phyloP scores from a whole-genome alignment of 2,113 vertebrate genomes.

The Brachionichthys hirsutus region DNA sequence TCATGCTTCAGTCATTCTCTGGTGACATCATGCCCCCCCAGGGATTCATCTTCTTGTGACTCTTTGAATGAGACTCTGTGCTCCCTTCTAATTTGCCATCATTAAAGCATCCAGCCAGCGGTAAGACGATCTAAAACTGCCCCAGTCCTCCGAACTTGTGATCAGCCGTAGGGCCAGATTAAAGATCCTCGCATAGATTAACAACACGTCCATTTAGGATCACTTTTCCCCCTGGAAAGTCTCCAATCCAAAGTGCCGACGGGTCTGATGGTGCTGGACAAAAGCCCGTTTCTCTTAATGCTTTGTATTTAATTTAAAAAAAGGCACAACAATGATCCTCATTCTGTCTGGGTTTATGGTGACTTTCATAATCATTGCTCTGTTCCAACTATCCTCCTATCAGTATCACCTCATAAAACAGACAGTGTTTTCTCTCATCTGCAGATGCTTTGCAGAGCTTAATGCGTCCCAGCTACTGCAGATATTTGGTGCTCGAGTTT shows the following conservation, averaged over 20 bases:
- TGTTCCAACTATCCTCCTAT: too few species aligned
- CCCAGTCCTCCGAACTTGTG: slow-evolving; percentile 34
- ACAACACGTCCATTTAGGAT: slow-evolving; percentile 33
- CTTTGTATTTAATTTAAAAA: too few species aligned
- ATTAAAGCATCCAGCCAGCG: slow-evolving; percentile 28
- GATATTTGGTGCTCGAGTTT: slow-evolving; percentile 15
- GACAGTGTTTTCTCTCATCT: not conserved
- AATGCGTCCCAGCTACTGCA: not conserved
- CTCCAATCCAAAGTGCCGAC: slow-evolving; percentile 14
- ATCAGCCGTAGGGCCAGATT: slow-evolving; percentile 49
- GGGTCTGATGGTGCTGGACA: slow-evolving; percentile 4
- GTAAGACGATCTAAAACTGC: slow-evolving; percentile 11
- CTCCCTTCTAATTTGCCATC: slow-evolving; percentile 26
- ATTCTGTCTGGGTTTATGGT: too few species aligned
- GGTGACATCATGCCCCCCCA: slow-evolving; percentile 60
- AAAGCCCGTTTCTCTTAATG: too few species aligned
- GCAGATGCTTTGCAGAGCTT: slow-evolving; percentile 2
- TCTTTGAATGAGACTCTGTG: slow-evolving; percentile 30
- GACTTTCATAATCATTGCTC: too few species aligned
- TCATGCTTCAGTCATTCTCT: slow-evolving; percentile 36
- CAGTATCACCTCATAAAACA: too few species aligned
- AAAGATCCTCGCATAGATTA: slow-evolving; percentile 37
- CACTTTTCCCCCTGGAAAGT: slow-evolving; percentile 20
- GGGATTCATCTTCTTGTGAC: slow-evolving; percentile 26
- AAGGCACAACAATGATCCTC: too few species aligned